Percentiles rank a stretch among this genome's conserved stretches.
Conservation (phyloP, 1,140 invertebrate species). For the Phymorhynchus buccinoides region DNA sequence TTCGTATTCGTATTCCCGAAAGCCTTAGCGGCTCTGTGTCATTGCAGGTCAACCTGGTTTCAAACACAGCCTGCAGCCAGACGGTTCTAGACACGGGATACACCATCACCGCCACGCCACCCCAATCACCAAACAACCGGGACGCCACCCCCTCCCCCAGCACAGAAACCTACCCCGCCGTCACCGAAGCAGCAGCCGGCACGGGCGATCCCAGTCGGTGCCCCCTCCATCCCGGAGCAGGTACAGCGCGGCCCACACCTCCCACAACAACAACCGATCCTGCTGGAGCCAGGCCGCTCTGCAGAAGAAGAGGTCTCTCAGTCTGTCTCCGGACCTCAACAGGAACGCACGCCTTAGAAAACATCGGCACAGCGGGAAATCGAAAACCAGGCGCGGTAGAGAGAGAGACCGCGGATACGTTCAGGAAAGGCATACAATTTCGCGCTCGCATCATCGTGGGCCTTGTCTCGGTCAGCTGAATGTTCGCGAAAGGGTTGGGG, state of each 20-base stretch:
- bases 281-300: not conserved
- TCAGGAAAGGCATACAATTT: no score
- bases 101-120: not conserved
- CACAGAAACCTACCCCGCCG: slow-evolving; percentile 12
- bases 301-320: not conserved
- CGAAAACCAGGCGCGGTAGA: no score
- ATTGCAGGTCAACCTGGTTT: not conserved
- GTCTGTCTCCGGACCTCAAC: not conserved
- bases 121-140: not conserved
- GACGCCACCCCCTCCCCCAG: no score
- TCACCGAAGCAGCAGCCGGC: not conserved
- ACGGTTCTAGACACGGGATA: not conserved
- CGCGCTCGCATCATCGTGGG: no score
- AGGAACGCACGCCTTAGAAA: no score
- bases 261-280: not conserved
- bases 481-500: no score
- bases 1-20: no score
- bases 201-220: not conserved
- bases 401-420: no score
- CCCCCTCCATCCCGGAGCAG: no score
- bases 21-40: not conserved
- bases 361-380: no score
- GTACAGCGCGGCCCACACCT: not conserved
- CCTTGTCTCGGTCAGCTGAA: no score
- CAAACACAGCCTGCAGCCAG: not conserved